These are phyloP conservation scores for Zophobas morio DNA, from an alignment of 1,140 invertebrate species.

Conservation along the genomic window DNA sequence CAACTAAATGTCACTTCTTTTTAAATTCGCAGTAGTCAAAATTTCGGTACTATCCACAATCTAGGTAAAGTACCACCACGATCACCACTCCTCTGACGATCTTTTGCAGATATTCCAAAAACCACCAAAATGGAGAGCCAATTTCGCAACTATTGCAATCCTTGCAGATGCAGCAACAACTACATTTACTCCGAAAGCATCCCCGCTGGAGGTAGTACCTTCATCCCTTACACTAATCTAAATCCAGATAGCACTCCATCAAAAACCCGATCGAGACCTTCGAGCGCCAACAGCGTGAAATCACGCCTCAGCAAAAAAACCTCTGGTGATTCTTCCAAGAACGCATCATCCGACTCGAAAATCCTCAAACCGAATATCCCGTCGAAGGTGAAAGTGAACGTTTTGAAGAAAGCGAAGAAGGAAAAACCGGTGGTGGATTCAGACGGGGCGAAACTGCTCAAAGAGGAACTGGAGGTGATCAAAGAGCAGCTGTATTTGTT, in stretches of 20 bases:
- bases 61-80: no score
- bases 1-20: background rate
- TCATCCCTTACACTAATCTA: background rate
- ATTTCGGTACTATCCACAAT: background rate
- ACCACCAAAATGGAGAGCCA: no score
- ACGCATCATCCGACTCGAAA: slow-evolving; percentile 14
- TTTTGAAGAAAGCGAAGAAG: slow-evolving; percentile 7
- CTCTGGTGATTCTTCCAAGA: background rate
- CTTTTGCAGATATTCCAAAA: no score
- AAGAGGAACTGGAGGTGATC: slow-evolving; percentile 1
- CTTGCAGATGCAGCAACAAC: no score
- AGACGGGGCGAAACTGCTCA: background rate
- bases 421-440: background rate
- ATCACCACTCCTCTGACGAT: no score
- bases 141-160: no score
- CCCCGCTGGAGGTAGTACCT: background rate
- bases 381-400: background rate
- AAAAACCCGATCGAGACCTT: background rate
- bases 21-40: background rate
- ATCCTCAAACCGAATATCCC: background rate
- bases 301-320: slow-evolving; percentile 2
- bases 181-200: background rate
- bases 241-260: background rate
- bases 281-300: background rate
- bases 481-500: slow-evolving; percentile 2